Percentiles rank a stretch among this genome's conserved stretches.
These are phyloP conservation scores for Myiozetetes cayanensis DNA, from an alignment of 2,113 vertebrate species.

Conservation along the genomic window DNA sequence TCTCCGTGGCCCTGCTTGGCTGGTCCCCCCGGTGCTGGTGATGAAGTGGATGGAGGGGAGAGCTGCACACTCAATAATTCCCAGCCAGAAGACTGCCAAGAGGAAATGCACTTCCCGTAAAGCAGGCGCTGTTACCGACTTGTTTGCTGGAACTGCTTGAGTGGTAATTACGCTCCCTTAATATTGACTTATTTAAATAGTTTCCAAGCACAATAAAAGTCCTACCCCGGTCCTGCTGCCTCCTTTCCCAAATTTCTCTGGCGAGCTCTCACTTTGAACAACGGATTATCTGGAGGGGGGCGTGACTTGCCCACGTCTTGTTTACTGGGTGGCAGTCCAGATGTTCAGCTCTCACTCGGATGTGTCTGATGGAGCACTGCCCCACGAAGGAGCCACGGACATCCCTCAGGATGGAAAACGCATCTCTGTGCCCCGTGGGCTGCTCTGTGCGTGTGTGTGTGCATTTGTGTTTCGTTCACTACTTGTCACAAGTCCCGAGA, in stretches of 20 bases:
- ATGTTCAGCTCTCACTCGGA: background rate
- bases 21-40: rapidly evolving
- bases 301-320: background rate
- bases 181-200: conserved; percentile 59
- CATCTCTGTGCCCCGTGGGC: rapidly evolving
- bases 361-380: background rate
- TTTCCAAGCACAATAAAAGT: conserved; percentile 34
- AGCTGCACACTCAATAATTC: background rate
- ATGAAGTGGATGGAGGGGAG: background rate
- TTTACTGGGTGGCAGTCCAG: background rate
- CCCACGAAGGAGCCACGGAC: background rate
- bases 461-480: background rate
- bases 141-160: conserved; percentile 51
- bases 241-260: conserved; percentile 7
- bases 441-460: background rate
- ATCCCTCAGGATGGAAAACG: rapidly evolving
- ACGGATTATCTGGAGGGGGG: background rate
- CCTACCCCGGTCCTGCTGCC: background rate
- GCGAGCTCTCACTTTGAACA: background rate
- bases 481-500: background rate
- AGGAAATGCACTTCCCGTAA: conserved; percentile 59
- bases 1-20: background rate
- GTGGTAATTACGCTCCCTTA: conserved; percentile 31
- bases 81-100: conserved; percentile 21
- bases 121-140: background rate